Base-by-base conservation (phyloP, 2,113 vertebrate species). In the Colius striatus region DNA sequence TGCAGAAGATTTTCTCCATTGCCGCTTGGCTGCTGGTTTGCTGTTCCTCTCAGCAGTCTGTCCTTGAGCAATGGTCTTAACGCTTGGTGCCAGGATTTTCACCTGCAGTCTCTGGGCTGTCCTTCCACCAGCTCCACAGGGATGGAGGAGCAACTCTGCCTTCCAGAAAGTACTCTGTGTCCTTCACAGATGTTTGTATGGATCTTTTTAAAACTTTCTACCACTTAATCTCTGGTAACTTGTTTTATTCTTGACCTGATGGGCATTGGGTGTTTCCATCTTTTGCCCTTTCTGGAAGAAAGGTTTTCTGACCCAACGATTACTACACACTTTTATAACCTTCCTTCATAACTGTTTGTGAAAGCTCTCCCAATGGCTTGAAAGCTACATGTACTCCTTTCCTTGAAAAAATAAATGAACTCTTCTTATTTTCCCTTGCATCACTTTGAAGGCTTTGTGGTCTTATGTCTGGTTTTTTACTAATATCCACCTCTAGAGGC, bases 41-140 rank as follows among this genome's bases (percentile, higher is more conserved):
- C 68, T 90, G 16, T 12, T 93, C 25, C 22, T 86, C 79, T 90
- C 71, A 3, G 65, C 90, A 88, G 55, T 75, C 13, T 81, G 9
- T 38, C 61, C 77, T 89, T 90, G 45, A 92, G 62, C 16, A 1
- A 63, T 1, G 2, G 48, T 63, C 76, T 54, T 68, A 30, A 30
- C 4, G 3, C 20, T 71, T 84, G 80, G 72, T 93, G 95, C 94
- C 82, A 83, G 89, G 61, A 84, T 92, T 96, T 93, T 95, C 83
- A 94, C 68, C 86, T 93, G 94, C 92, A 92, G 76, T 93, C 83
- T 78, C 86, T 90, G 89, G 83, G 73, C 57, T 67, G 68, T 83
- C 79, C 86, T 95, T 93, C 68, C 86, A 84, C 60, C 55, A 80
- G n/a, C 90, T 92, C 94, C 1, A 0, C 78, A 34, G 83, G 95